Evolutionary conservation across 1,140 invertebrate species (phyloP).

Genomic region (Drosophila teissieri): DNA sequence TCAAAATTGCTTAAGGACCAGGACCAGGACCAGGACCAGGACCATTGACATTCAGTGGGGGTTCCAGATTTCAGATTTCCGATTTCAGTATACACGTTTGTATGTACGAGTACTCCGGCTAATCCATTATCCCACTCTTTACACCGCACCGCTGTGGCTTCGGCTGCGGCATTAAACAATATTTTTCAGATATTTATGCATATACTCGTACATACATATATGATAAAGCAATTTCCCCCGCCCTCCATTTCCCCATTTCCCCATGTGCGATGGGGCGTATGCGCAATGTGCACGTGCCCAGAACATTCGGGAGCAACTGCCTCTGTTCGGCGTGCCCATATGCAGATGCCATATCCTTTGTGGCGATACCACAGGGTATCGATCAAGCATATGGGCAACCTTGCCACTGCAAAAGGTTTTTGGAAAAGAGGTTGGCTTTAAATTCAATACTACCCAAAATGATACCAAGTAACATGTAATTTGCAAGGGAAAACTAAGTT

Average conservation of each 20-base stretch:
- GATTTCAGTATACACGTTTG: neutral
- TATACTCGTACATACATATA: slow-evolving; percentile 7
- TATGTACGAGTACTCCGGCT: slow-evolving; percentile 2
- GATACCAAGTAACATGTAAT: too few relatives aligned
- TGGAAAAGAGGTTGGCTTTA: too few relatives aligned
- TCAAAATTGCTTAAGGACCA: slow-evolving; percentile 50
- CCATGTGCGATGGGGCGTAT: slow-evolving; percentile 53
- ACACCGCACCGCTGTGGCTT: slow-evolving; percentile 1
- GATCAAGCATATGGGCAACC: neutral
- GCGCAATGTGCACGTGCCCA: slow-evolving; percentile 64
- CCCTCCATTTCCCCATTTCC: neutral
- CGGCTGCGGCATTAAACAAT: slow-evolving; percentile 49
- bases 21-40: slow-evolving; percentile 1
- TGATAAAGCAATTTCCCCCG: slow-evolving; percentile 41
- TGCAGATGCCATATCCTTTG: slow-evolving; percentile 26
- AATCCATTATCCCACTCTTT: slow-evolving; percentile 36
- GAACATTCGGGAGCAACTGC: slow-evolving; percentile 25
- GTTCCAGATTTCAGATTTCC: neutral
- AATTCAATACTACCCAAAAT: too few relatives aligned
- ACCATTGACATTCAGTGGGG: slow-evolving; percentile 30
- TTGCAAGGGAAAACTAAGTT: too few relatives aligned
- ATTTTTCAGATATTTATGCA: slow-evolving; percentile 56
- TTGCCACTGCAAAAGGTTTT: too few relatives aligned
- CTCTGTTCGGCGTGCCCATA: slow-evolving; percentile 13
- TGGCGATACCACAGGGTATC: slow-evolving; percentile 9